Evolutionary conservation across 2,888 invertebrate species (phyloP), one percentile per base, ranked within the genome.

Genomic region (Crepidodera aurea): DNA sequence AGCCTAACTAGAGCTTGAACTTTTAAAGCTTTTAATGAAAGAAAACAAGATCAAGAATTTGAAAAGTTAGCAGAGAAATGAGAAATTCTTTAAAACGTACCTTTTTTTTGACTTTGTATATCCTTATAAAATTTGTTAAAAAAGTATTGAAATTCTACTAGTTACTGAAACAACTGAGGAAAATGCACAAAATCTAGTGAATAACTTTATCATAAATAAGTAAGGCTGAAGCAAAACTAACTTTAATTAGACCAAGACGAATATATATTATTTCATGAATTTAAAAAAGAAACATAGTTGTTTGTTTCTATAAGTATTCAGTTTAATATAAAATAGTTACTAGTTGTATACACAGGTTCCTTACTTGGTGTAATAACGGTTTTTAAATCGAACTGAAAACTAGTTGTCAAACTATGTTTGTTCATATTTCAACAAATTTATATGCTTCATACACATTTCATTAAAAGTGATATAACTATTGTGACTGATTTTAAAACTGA

Each of bases 11-110:
- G 64, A 68, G 65, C 64, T 65, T 39, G 44, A 54, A 57, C 15
- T 55, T 39, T 42, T 46, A 32, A 66, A 68, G 68, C 65, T 53
- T 46, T 44, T 46, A 54, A 60, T 62, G 55, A 39, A 51, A 60
- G 56, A 60, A 48, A 62, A 67, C 46, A 57, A 56, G 65, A 62
- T 56, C 25, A 40, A 59, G 60, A 59, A 55, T 58, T 27, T 40
- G 57, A 60, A 65, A 65, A 61, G 50, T 65, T 63, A 65, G 67
- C 67, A 67, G 61, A 67, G 39, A 63, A 58, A 63, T 34, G 53
- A 62, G 50, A 60, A 44, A 58, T 63, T 58, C 42, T 32, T 48
- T 27, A 57, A 60, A 59, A 67, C 64, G 60, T 68, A 66, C 66
- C 68, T 68, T 61, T 22, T 22, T 22, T 37, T 15, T 37, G 44